phyloP scores from a whole-genome alignment of 2,113 vertebrate species.

The Trichomycterus rosablanca region DNA sequence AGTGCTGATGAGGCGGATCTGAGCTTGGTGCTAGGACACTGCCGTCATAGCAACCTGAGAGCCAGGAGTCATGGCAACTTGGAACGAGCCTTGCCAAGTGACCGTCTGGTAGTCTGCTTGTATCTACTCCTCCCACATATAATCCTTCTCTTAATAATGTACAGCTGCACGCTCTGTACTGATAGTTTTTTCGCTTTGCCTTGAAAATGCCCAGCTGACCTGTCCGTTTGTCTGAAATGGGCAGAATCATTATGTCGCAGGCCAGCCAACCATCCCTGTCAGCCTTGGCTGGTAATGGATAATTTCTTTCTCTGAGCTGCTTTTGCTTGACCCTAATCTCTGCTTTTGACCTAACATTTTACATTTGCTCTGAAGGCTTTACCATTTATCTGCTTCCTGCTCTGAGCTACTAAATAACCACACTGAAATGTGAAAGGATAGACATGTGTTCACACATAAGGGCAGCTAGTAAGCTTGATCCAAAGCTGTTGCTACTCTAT shows the following conservation, averaged over 20 bases:
- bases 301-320: background rate
- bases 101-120: slow-evolving; percentile 4
- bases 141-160: background rate
- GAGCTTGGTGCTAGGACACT: slow-evolving; percentile 32
- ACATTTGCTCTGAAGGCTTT: background rate
- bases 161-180: no score
- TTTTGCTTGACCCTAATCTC: background rate
- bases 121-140: background rate
- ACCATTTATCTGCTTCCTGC: background rate
- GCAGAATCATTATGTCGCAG: no score
- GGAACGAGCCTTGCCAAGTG: slow-evolving; percentile 27
- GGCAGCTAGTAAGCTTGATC: no score
- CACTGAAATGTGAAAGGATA: background rate
- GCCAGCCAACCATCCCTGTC: no score
- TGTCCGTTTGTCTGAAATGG: no score
- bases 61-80: slow-evolving; percentile 49
- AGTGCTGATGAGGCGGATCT: slow-evolving; percentile 30
- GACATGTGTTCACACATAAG: background rate
- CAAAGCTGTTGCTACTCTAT: no score
- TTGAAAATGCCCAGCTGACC: no score
- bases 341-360: background rate
- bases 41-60: slow-evolving; percentile 46
- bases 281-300: background rate
- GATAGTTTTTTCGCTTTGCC: no score
- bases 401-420: background rate